Evolutionary conservation across 2,113 vertebrate species (phyloP).

Genomic region (Polypterus bichir): DNA sequence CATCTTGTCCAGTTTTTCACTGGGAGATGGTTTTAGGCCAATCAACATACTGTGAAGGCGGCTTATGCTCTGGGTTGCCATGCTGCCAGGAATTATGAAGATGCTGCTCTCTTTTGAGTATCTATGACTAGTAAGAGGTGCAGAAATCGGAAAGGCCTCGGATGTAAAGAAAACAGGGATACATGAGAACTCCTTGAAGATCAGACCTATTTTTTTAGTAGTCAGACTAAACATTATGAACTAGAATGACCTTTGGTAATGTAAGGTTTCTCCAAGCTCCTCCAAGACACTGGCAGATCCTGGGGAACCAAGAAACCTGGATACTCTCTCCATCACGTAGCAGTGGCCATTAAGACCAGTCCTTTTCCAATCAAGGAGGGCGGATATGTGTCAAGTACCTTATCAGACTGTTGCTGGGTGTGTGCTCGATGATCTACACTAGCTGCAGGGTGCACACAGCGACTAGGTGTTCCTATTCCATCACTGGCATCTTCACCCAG

Average conservation of each 20-base stretch:
- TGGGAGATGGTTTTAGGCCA: slow-evolving; percentile 68
- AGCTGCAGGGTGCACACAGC: slow-evolving; percentile 48
- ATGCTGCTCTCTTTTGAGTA: slow-evolving; percentile 58
- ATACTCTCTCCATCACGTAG: too few species aligned
- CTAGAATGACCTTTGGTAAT: too few species aligned
- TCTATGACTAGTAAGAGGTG: slow-evolving; percentile 67
- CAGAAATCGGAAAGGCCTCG: slow-evolving; percentile 57
- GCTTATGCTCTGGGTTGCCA: slow-evolving; percentile 65
- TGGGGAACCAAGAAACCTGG: too few species aligned
- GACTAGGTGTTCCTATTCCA: slow-evolving; percentile 68
- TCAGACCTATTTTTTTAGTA: too few species aligned
- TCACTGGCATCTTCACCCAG: slow-evolving; percentile 75
- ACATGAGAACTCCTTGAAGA: background rate
- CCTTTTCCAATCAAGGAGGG: too few species aligned
- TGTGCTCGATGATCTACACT: slow-evolving; percentile 43
- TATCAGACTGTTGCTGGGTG: slow-evolving; percentile 58
- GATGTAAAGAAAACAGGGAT: slow-evolving; percentile 38
- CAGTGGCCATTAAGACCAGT: too few species aligned
- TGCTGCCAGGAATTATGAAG: slow-evolving; percentile 57
- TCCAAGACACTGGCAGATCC: too few species aligned
- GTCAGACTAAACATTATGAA: too few species aligned
- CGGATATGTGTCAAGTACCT: slow-evolving; percentile 27
- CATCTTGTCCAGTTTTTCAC: slow-evolving; percentile 55
- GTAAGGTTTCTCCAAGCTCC: too few species aligned
- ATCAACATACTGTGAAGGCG: slow-evolving; percentile 75